Evolutionary conservation across 92 coral and sea anemone species (phyloP), one percentile per base, ranked within the genome.

Genomic region (Umimayanthus chanpuru): DNA sequence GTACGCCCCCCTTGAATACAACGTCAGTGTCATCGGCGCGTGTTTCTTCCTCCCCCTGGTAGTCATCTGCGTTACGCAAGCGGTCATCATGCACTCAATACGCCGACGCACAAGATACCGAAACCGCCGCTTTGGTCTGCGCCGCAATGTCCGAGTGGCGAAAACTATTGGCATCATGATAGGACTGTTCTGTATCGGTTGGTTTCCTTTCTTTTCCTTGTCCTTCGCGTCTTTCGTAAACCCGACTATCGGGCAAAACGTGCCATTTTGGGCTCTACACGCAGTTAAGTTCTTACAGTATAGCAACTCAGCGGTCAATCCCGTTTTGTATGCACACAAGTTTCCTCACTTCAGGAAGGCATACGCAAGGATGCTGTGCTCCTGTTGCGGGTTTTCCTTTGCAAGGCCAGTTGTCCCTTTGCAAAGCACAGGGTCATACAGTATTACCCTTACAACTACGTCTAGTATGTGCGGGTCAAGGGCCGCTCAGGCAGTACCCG

Each of bases 221-320:
- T 79, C 92, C 12, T 88, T 93, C 58, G 85, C 86, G 2, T 79
- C 86, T 8, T 90, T 36, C 38, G 29, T 67, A 6, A 90, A 77
- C 10, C 36, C 71, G 50, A 32, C 29, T 41, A 39, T 81, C 16
- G 65, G 61, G 2, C 23, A 82, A 36, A 43, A 43, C 7, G 40
- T 29, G 10, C 87, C 89, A 56, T 82, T 93, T 7, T 88, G 89
- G 96, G 94, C 94, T 9, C 41, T 93, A 25, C 92, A 86, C 75
- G 90, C 92, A 23, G 96, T 93, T 23, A 93, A 93, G 88, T 88
- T 93, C 81, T 91, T 93, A 29, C 96, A 93, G 89, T 93, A 93
- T 72, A 88, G 96, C 32, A 93, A 93, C 87, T 93, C 96, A 26
- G 94, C 86, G 53, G 86, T 83, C 10, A 93, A 93, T 26, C 96